A percentile compares a stretch with the other conserved stretches of the same genome.
phyloP scores from a whole-genome alignment of 2,888 invertebrate species.

The Morpho achilles region DNA sequence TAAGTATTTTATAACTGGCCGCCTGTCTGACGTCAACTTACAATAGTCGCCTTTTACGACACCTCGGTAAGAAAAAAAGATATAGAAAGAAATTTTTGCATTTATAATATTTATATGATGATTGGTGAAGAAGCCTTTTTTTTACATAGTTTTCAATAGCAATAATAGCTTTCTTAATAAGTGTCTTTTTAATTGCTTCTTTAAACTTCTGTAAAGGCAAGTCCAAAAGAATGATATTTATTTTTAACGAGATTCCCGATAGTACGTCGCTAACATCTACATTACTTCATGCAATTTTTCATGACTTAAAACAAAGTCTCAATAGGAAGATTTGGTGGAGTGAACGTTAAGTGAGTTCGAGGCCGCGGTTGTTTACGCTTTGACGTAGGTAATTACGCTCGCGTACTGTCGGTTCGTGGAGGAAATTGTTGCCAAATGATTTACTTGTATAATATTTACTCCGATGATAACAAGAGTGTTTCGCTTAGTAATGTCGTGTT shows the following conservation, averaged over 20 bases:
- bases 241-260: too few relatives aligned
- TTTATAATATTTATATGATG: too few relatives aligned
- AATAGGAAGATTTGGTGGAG: slow-evolving; percentile 43
- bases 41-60: too few relatives aligned
- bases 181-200: too few relatives aligned
- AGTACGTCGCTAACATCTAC: slow-evolving; percentile 4
- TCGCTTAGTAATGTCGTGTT: slow-evolving; percentile 20
- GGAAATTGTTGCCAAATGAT: slow-evolving; percentile 54
- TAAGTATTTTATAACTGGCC: too few relatives aligned
- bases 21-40: too few relatives aligned
- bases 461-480: slow-evolving; percentile 31
- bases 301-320: slow-evolving; percentile 24
- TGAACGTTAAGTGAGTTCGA: slow-evolving; percentile 57
- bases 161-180: too few relatives aligned
- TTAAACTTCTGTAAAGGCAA: too few relatives aligned
- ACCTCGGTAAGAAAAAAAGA: too few relatives aligned
- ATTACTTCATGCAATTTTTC: slow-evolving; percentile 3
- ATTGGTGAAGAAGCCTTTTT: too few relatives aligned
- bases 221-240: too few relatives aligned
- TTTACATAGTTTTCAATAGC: neutral
- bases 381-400: slow-evolving; percentile 48
- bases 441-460: slow-evolving; percentile 37
- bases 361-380: slow-evolving; percentile 58
- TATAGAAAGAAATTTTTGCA: too few relatives aligned
- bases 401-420: slow-evolving; percentile 40